Conservation (phyloP, 2,113 vertebrate species). For the Pterocles burchelli region DNA sequence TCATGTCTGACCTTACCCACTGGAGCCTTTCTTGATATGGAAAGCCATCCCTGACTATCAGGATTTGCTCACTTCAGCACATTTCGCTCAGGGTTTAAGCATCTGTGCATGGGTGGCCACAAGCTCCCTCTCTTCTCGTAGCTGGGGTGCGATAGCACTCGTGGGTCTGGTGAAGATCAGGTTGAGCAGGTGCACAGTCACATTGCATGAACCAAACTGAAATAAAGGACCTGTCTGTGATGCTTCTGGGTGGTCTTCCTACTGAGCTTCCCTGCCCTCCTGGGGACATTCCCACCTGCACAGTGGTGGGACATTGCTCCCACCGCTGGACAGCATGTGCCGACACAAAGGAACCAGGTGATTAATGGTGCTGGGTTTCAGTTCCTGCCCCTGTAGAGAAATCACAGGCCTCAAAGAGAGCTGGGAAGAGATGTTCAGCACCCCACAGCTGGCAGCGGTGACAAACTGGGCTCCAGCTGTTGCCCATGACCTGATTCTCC, state of each 20-base stretch:
- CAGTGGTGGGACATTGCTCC: rapidly evolving
- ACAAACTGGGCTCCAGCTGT: neutral
- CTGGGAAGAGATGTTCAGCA: neutral
- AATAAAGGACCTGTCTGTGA: neutral
- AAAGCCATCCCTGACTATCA: neutral
- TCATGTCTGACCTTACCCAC: neutral
- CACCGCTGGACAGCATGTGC: rapidly evolving
- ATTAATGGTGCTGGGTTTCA: neutral
- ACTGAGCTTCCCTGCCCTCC: neutral
- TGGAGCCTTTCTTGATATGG: neutral
- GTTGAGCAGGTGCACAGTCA: neutral
- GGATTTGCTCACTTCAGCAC: neutral
- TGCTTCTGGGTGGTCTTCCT: neutral
- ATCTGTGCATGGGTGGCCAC: neutral
- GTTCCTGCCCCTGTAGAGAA: neutral
- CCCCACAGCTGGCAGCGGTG: neutral
- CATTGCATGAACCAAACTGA: rapidly evolving
- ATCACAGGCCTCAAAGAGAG: neutral
- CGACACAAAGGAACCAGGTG: neutral
- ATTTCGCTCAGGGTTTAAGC: neutral
- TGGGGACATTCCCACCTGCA: neutral
- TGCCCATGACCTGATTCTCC: neutral
- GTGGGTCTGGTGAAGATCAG: neutral
- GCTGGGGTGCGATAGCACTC: rapidly evolving
- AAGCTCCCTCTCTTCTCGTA: neutral